These are phyloP conservation scores for Bursaphelenchus okinawaensis DNA, from an alignment of 2,888 invertebrate species.

Conservation along the genomic window DNA sequence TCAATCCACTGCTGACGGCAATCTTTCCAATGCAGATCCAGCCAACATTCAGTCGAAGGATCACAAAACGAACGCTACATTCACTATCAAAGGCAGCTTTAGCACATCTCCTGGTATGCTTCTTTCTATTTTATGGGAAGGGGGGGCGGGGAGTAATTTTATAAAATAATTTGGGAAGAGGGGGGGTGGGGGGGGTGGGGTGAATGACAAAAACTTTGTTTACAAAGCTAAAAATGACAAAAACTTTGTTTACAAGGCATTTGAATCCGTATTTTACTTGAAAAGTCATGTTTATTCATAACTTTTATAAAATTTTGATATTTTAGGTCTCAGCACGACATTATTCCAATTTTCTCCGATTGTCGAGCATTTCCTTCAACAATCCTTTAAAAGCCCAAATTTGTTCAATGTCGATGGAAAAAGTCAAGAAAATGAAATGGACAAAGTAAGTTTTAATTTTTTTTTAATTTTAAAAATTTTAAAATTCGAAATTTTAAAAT, in stretches of 20 bases:
- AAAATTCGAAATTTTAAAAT: background rate
- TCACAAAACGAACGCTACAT: constrained; percentile 26
- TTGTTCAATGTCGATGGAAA: background rate
- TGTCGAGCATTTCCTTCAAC: constrained; percentile 53
- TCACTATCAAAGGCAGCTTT: constrained; percentile 30
- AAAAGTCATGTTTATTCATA: too few species aligned
- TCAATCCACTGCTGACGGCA: background rate
- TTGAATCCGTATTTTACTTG: too few species aligned
- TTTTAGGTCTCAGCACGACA: constrained; percentile 42
- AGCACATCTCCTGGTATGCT: constrained; percentile 22
- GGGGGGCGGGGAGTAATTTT: too few species aligned
- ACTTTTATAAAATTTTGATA: too few species aligned
- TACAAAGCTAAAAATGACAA: too few species aligned
- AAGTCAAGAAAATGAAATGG: background rate
- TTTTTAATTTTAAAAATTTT: too few species aligned
- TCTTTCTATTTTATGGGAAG: constrained; percentile 18
- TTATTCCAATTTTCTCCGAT: constrained; percentile 57
- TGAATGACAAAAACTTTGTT: too few species aligned
- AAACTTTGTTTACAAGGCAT: too few species aligned
- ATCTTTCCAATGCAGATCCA: background rate
- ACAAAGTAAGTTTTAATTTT: background rate
- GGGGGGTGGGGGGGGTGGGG: too few species aligned
- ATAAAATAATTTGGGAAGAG: too few species aligned
- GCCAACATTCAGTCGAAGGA: constrained; percentile 16
- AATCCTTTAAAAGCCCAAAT: constrained; percentile 19